Evolutionary conservation across 1,140 invertebrate species (phyloP).

Genomic region (Gryon sp.): DNA sequence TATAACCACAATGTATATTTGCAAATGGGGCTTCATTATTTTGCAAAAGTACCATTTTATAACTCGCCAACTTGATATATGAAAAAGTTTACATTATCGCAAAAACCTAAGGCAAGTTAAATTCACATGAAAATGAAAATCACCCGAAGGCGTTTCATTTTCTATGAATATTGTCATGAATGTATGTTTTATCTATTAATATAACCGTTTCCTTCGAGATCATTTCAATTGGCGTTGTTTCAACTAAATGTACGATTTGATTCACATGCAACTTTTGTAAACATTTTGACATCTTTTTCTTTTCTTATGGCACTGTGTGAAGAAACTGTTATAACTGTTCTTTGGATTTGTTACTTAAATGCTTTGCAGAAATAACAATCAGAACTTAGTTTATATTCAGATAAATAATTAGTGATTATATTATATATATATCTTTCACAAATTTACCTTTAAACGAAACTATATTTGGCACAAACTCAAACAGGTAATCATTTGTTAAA

Average conservation of each 20-base stretch:
- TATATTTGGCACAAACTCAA: too few relatives aligned
- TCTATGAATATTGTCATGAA: slow-evolving; percentile 67
- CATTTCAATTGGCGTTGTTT: slow-evolving; percentile 4
- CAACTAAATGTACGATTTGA: slow-evolving; percentile 11
- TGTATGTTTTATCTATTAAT: slow-evolving; percentile 3
- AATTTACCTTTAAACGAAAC: too few relatives aligned
- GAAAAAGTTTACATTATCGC: slow-evolving; percentile 13
- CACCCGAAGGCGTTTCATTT: slow-evolving; percentile 36
- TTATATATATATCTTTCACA: too few relatives aligned
- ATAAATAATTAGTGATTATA: too few relatives aligned
- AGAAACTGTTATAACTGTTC: neutral
- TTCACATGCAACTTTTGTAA: too few relatives aligned
- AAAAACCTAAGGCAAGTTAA: slow-evolving; percentile 41
- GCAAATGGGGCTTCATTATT: too few relatives aligned
- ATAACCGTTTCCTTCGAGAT: slow-evolving; percentile 21
- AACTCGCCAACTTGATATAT: slow-evolving; percentile 3
- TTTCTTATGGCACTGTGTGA: slow-evolving; percentile 22
- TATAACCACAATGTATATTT: slow-evolving; percentile 9
- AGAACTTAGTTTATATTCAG: too few relatives aligned
- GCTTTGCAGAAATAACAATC: too few relatives aligned
- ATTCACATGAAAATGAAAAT: slow-evolving; percentile 36
- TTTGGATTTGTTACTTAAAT: neutral
- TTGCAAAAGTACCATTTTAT: slow-evolving; percentile 20
- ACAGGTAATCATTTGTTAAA: too few relatives aligned
- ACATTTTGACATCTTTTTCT: too few relatives aligned